Evolutionary conservation across 2,888 invertebrate genomes (phyloP).

Genomic region (Cantharis rustica): DNA sequence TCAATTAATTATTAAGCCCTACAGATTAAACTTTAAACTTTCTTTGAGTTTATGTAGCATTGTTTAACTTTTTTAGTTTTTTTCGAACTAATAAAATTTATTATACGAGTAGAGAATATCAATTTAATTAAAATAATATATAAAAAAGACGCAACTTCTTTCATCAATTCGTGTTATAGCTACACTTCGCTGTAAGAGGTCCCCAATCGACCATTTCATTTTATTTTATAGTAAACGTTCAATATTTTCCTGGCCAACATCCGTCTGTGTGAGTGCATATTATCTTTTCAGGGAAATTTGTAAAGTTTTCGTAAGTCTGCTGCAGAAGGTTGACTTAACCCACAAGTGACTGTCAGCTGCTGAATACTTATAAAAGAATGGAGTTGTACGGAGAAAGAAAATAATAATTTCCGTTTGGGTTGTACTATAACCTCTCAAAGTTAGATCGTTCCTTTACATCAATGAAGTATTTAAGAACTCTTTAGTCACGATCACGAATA

Average conservation of each 20-base stretch:
- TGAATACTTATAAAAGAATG: not conserved
- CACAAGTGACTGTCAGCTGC: not conserved
- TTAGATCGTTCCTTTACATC: not conserved
- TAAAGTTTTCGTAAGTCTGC: conserved; percentile 4
- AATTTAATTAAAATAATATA: conserved; percentile 13
- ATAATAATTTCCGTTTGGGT: not conserved
- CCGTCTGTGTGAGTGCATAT: conserved; percentile 8
- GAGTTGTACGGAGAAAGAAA: not conserved
- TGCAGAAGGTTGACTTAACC: not conserved
- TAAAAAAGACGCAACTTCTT: conserved; percentile 17
- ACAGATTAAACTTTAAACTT: not conserved
- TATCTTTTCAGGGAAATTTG: not conserved
- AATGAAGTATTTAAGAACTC: not conserved
- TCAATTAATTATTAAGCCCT: not conserved
- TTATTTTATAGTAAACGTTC: not conserved
- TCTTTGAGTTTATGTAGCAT: not conserved
- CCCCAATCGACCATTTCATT: conserved; percentile 6
- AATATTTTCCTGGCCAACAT: conserved; percentile 3
- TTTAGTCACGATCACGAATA: not conserved
- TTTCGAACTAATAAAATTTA: not conserved
- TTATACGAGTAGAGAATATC: not conserved
- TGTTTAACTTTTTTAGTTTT: not conserved
- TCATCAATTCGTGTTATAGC: conserved; percentile 20
- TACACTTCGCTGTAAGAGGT: conserved; percentile 12
- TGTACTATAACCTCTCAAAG: not conserved